These are phyloP conservation scores for Anhinga anhinga DNA, from an alignment of 2,113 vertebrate genomes.

Conservation along the genomic window DNA sequence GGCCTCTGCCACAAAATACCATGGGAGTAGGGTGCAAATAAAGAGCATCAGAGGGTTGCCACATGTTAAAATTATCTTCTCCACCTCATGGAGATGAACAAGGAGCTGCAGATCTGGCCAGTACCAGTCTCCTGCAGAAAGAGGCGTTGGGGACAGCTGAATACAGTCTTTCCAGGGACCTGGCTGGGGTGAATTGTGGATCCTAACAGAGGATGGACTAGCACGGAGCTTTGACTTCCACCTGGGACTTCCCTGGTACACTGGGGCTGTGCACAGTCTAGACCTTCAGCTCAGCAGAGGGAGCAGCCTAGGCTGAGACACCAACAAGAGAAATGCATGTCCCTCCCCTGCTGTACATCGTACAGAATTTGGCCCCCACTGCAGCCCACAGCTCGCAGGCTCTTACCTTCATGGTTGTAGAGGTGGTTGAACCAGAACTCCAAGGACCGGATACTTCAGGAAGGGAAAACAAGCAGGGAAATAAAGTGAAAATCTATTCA, in stretches of 20 bases:
- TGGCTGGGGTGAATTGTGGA: not conserved
- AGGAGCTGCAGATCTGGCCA: not conserved
- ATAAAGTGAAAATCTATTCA: not conserved
- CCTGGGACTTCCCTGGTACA: not conserved
- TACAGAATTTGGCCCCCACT: not conserved
- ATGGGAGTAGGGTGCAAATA: not conserved
- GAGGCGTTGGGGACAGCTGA: not conserved
- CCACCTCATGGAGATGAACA: not conserved
- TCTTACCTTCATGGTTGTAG: slow-evolving; percentile 92
- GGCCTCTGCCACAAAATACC: not conserved
- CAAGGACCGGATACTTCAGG: slow-evolving; percentile 87
- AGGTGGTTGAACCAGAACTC: slow-evolving; percentile 98
- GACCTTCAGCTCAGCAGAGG: not conserved
- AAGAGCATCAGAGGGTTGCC: not conserved
- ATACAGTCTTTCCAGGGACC: not conserved
- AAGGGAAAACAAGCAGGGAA: not conserved
- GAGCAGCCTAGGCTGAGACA: not conserved
- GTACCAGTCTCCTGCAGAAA: not conserved
- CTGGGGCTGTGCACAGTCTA: not conserved
- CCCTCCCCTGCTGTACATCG: not conserved
- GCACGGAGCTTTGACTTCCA: not conserved
- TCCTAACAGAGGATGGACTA: not conserved
- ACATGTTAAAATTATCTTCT: not conserved
- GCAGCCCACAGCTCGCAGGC: not conserved
- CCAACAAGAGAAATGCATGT: not conserved